Evolutionary conservation across 2,888 invertebrate genomes (phyloP), one percentile per base, ranked within the genome.

Genomic region (Xestia c-nigrum): DNA sequence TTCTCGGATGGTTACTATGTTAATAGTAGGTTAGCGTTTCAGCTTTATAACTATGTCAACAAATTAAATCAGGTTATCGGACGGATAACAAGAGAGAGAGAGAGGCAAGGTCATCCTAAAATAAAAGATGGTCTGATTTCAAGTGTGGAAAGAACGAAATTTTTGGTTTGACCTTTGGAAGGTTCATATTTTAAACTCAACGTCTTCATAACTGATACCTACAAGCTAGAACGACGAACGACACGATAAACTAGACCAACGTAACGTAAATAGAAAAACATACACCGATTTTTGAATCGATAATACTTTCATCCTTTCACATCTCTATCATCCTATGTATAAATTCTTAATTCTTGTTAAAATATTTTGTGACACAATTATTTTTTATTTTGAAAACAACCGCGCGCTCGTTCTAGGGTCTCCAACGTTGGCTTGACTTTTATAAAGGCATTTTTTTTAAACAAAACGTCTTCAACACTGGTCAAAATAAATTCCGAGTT

Each of bases 41-140:
- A 70, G 65, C 57, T 78, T 71, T 19, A 43, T 69, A 77, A 61
- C 65, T 63, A 64, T 59, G 65, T 69, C 72, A 69, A 69, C 50
- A 50, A 61, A 81, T 12, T 1, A 24, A 57, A 78, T 63, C 43
- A n/a, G 66, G 40, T 81, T 82, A 78, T 55, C 38, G 12, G 24
- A 19, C 5, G 52, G 52, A 63, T 21, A 16, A 4, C 12, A 3
- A 38, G 40, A 50, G 40, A 47, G 31, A 16, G 47, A 75, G 1
- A 55, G 14, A 21, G 38, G 16, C 5, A 55, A 24, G 5, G 16
- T 5, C n/a, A 63, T 38, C 24, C 21, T 1, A 47, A 47, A 40
- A 57, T 57, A 57, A 57, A 57, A 57, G 57, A 24, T 6, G 24
- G 14, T 24, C 2, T 57, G 7, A 6, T 57, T 57, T 61, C 19